Base-by-base conservation (phyloP, 2,797 vertebrate species). In the Macrochelys suwanniensis region DNA sequence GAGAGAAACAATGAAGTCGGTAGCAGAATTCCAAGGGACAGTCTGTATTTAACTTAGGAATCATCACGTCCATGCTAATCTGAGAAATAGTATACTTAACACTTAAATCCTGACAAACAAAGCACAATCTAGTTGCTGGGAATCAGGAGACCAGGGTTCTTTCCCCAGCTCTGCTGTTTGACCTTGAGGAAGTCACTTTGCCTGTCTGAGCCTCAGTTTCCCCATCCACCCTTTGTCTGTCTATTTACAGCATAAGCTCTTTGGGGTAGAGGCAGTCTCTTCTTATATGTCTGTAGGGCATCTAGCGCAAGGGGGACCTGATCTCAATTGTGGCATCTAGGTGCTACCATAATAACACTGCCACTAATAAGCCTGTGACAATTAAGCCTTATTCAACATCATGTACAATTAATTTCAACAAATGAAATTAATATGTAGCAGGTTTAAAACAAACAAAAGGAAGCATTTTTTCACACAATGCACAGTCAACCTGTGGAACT, bases 211-310 rank as follows among this genome's bases (percentile, higher is more conserved):
- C 61, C 15, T 65, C 16, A 16, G 28, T n/a, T n/a, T 65, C 61
- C 61, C 33, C 61, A 33, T n/a, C 33, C 61, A n/a, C 61, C 61
- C 33, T 65, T 33, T 16, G 59, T 15, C 59, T 61, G 26, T 61
- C 31, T 61, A 61, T 61, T 61, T 61, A 31, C 11, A 61, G 11
- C 59, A 28, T 61, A 15, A 16, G 26, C 11, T 33, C 13, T 61
- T 33, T 0, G 0, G 4, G 8, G 2, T 0, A 3, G 54, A 79
- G 7, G 0, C 2, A 9, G 13, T 47, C 88, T 5, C 7, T 59
- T 6, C 11, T 59, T 25, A 11, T 88, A 51, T 51, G 31, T 17
- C 33, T 85, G 47, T 53, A 51, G 4, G 78, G 74, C 15, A 65
- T 1, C 13, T 54, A 25, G 23, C 3, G 80, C 0, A 3, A 3